Base-by-base conservation (phyloP, 2,113 vertebrate species). In the Aplodontia rufa region DNA sequence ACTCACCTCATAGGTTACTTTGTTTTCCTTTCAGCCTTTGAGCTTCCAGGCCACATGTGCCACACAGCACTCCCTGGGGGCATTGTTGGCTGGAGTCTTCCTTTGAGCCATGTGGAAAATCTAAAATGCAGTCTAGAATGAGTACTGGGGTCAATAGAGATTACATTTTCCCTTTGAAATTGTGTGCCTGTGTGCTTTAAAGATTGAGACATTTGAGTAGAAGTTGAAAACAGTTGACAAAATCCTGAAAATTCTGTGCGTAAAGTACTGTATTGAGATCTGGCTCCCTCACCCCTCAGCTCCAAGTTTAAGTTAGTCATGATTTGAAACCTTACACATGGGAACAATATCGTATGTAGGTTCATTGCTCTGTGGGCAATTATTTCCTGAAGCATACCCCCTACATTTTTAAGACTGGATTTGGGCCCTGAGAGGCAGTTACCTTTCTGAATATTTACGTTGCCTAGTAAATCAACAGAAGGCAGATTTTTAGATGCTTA, bases 21-120 rank as follows among this genome's bases (percentile, higher is more conserved):
- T 98, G 98, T 98, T 97, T 98, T 97, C 96, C 98, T 95, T 0
- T 96, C 78, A 96, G 97, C 84, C 95, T 94, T 95, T 98, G 95
- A 98, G 98, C 98, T 9, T 47, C 76, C 94, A 60, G 7, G 95
- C 47, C 95, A 71, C 98, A 89, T 97, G 98, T 97, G 97, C 97
- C 95, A 86, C 95, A 86, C n/a, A 94, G 96, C 98, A 9, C 98
- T 97, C 76, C 51, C 0, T 42, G 97, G 97, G 97, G 97, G 97
- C 97, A 95, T 96, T 98, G 98, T 98, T 94, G 97, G 0, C 96
- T 88, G 86, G 93, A 81, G 98, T 98, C 97, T 93, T 98, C 97
- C 94, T 98, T 76, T 30, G 97, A 96, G 97, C 97, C 98, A 81
- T 96, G 94, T 96, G 98, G 93, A 94, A 95, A 94, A 89, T 93